These are phyloP conservation scores for Drosophila biarmipes DNA, from an alignment of 1,140 invertebrate genomes.

Conservation along the genomic window DNA sequence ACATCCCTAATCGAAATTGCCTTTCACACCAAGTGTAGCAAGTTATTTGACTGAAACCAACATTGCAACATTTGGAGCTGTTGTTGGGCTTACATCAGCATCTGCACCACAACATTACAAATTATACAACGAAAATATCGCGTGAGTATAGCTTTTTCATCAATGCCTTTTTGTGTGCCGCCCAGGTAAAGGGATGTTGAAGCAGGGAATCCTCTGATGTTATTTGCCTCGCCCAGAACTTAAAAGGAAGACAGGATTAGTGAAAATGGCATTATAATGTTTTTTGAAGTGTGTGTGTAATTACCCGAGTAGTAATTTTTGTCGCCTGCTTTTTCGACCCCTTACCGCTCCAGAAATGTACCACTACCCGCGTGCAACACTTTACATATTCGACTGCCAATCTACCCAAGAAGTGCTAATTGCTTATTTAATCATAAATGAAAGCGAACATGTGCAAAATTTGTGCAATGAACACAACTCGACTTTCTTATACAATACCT, in stretches of 20 bases:
- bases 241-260: too few relatives aligned
- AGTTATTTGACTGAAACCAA: slow-evolving; percentile 5
- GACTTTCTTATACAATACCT: slow-evolving; percentile 50
- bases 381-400: slow-evolving; percentile 18
- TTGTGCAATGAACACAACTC: slow-evolving; percentile 51
- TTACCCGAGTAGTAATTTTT: too few relatives aligned
- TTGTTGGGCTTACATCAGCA: background rate
- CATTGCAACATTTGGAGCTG: background rate
- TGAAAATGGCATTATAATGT: background rate
- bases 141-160: slow-evolving; percentile 13
- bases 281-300: background rate
- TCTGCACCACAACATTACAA: slow-evolving; percentile 8
- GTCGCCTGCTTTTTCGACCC: too few relatives aligned
- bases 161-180: background rate
- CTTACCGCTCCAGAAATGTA: slow-evolving; percentile 2
- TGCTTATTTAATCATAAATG: slow-evolving; percentile 50
- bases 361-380: background rate
- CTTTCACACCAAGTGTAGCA: background rate
- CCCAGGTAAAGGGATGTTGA: background rate
- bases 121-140: slow-evolving; percentile 34
- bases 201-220: too few relatives aligned
- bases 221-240: too few relatives aligned
- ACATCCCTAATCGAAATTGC: background rate
- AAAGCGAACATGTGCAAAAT: slow-evolving; percentile 68
- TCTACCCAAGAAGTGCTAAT: slow-evolving; percentile 53